A percentile compares a stretch with the other conserved stretches of the same genome.
Evolutionary conservation across 1,140 invertebrate genomes (phyloP).

Genomic region (Agraylea sexmaculata): DNA sequence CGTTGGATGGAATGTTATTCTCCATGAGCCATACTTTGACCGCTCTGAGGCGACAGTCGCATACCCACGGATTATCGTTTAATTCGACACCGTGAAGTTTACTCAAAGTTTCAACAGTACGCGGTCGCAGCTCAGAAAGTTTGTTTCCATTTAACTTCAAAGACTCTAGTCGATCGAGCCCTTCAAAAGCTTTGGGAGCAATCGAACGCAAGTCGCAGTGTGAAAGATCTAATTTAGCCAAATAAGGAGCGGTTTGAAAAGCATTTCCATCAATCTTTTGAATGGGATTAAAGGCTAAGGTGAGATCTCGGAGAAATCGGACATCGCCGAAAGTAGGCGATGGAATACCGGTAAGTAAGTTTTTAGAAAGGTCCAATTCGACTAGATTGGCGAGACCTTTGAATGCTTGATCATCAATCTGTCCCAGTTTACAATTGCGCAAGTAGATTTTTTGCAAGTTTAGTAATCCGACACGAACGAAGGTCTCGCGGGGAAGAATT

Average conservation of each 20-base stretch:
- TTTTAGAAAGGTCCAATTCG: constrained; percentile 76
- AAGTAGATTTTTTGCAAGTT: constrained; percentile 80
- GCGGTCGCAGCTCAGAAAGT: constrained; percentile 55
- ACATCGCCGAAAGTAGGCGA: constrained; percentile 63
- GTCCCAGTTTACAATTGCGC: constrained; percentile 65
- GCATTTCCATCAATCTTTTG: constrained; percentile 61
- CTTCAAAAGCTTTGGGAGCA: constrained; percentile 64
- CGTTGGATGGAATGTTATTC: constrained; percentile 68
- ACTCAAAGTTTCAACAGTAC: constrained; percentile 58
- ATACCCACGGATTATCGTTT: constrained; percentile 85
- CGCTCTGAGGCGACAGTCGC: constrained; percentile 73
- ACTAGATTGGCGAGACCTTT: constrained; percentile 75
- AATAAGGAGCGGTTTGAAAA: constrained; percentile 59
- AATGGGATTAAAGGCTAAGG: constrained; percentile 68
- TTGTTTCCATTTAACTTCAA: constrained; percentile 74
- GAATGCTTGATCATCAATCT: constrained; percentile 74
- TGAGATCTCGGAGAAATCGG: constrained; percentile 68
- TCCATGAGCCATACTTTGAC: constrained; percentile 74
- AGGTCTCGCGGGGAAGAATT: constrained; percentile 66
- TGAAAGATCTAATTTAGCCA: constrained; percentile 77
- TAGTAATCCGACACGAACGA: constrained; percentile 62
- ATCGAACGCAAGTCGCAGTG: constrained; percentile 67
- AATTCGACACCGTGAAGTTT: constrained; percentile 72
- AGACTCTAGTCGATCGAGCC: constrained; percentile 62
- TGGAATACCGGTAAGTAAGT: constrained; percentile 65